Evolutionary conservation across 2,113 vertebrate species (phyloP), one percentile per base, ranked within the genome.

Genomic region (Meles meles): DNA sequence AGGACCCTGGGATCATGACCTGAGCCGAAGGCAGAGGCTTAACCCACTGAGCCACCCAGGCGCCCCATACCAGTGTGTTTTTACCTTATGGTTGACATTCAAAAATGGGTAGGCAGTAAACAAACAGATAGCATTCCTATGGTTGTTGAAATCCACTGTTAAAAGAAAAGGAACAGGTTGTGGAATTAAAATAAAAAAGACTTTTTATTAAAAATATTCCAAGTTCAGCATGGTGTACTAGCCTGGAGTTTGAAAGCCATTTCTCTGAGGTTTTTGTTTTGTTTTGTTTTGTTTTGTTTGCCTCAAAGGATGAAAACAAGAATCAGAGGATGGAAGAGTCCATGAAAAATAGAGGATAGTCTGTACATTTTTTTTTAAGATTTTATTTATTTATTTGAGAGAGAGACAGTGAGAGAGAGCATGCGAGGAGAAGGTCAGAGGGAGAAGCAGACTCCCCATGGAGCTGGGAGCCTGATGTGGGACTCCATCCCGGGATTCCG

Each of bases 161-260:
- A 87, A 39, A 92, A 72, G 72, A 89, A 90, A 85, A 88, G 84
- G 47, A 74, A 90, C 34, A 88, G 34, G 34, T 65, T 90, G 23
- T 93, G 23, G 77, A 67, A 94, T 90, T 87, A 71, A 74, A 96
- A 67, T 76, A 21, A 44, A 82, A 92, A 96, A 88, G 57, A 76
- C 27, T 59, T 90, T 92, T 87, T 18, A 63, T 49, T 87, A 52
- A 93, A 93, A 39, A 67, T 79, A 86, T n/a, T 87, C 57, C 76
- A 76, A 59, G 59, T 81, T 81, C 55, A 95, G 72, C 39, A 90
- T 27, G 55, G 11, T 42, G 18, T 86, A 59, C 65, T 47, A 90
- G 20, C 18, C 72, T 87, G 17, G 47, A 69, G n/a, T 93, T 81
- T 90, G 90, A 95, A 76, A 69, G 81, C 71, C 55, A 27, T 84